phyloP scores from a whole-genome alignment of 2,113 vertebrate species.

The Alces alces region DNA sequence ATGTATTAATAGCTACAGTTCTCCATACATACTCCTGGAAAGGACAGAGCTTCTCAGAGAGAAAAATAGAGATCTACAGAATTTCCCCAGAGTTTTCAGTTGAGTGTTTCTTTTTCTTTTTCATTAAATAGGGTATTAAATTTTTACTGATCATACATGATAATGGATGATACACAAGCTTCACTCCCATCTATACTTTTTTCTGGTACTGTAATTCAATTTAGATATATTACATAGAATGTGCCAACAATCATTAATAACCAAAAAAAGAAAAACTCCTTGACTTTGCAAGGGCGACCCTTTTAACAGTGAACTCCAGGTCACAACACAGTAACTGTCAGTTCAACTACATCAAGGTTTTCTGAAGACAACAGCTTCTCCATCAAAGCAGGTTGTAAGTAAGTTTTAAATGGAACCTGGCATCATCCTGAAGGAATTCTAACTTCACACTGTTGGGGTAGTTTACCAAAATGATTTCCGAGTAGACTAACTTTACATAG shows the following conservation, averaged over 20 bases:
- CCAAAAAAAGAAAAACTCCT: neutral
- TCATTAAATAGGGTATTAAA: neutral
- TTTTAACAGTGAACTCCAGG: neutral
- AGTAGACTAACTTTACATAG: neutral
- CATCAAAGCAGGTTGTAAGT: neutral
- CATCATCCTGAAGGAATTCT: neutral
- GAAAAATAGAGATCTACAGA: neutral
- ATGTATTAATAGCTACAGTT: neutral
- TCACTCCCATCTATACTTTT: neutral
- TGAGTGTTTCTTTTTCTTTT: neutral
- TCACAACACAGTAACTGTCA: neutral
- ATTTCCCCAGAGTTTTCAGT: neutral
- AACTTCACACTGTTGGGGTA: neutral
- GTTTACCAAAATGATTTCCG: neutral
- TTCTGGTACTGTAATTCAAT: neutral
- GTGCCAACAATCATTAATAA: neutral
- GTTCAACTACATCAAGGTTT: neutral
- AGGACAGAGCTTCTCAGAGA: neutral
- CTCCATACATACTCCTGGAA: neutral
- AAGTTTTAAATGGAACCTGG: neutral
- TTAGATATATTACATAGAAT: neutral
- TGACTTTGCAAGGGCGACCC: neutral
- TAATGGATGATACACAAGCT: neutral
- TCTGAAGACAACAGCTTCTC: neutral
- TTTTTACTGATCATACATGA: neutral